These are phyloP conservation scores for Drosophila eugracilis DNA, from an alignment of 1,140 invertebrate species.

Conservation along the genomic window DNA sequence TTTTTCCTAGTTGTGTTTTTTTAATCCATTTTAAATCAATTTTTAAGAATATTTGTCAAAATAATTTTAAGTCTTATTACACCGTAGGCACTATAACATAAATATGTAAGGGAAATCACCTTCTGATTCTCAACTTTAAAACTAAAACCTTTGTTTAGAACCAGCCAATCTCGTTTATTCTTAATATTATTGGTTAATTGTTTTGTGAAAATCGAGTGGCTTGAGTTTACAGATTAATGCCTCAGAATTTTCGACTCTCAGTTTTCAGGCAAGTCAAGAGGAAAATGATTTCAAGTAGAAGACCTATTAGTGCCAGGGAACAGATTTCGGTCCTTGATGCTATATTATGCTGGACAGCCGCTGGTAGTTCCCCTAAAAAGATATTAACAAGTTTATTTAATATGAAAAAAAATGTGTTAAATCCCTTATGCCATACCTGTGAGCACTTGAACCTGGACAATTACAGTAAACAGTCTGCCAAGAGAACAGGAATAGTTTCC, in stretches of 20 bases:
- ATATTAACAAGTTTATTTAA: too few relatives aligned
- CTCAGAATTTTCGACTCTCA: background rate
- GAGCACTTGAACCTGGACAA: constrained; percentile 85
- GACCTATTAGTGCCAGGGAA: constrained; percentile 20
- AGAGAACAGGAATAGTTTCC: constrained; percentile 85
- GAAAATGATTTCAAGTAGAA: constrained; percentile 41
- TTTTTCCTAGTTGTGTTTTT: background rate
- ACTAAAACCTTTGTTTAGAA: constrained; percentile 2
- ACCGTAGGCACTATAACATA: constrained; percentile 11
- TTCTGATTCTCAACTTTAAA: constrained; percentile 5
- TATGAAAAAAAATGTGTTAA: too few relatives aligned
- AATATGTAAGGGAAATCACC: constrained; percentile 6
- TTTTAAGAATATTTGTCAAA: constrained; percentile 7
- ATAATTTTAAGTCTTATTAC: background rate
- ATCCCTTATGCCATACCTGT: constrained; percentile 72
- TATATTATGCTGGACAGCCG: constrained; percentile 84
- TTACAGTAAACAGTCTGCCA: constrained; percentile 79
- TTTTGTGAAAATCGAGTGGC: constrained; percentile 26
- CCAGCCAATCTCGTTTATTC: constrained; percentile 4
- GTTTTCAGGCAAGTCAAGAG: constrained; percentile 18
- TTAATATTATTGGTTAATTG: constrained; percentile 37
- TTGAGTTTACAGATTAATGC: constrained; percentile 25
- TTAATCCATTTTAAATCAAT: background rate
- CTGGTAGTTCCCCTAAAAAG: constrained; percentile 81
- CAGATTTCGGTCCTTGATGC: constrained; percentile 27